These are phyloP conservation scores for Caenorhabditis doughertyi DNA, from an alignment of 2,888 invertebrate genomes.

Conservation along the genomic window DNA sequence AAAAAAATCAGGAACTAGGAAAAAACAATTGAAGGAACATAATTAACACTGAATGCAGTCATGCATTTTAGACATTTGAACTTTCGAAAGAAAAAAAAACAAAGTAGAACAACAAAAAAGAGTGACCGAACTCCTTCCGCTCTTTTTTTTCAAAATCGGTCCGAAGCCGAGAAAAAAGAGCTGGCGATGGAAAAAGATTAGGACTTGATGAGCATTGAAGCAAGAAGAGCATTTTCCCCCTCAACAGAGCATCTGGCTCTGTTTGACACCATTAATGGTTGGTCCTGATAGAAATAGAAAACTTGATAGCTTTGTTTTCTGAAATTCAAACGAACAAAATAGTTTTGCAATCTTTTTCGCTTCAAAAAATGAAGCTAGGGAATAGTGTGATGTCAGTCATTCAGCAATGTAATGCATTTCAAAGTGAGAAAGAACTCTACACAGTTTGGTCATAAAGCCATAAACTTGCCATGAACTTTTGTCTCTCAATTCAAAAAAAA, in stretches of 20 bases:
- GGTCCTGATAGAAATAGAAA: not conserved
- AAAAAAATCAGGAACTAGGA: constrained; percentile 5
- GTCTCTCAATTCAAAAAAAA: constrained; percentile 15
- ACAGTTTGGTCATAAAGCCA: constrained; percentile 29
- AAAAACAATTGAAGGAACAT: not conserved
- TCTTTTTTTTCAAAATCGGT: not conserved
- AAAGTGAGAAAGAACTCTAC: constrained; percentile 29
- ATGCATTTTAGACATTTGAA: constrained; percentile 5
- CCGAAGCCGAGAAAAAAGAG: constrained; percentile 12
- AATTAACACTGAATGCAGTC: not conserved
- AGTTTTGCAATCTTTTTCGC: constrained; percentile 9
- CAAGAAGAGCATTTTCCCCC: constrained; percentile 22
- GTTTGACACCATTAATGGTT: constrained; percentile 52
- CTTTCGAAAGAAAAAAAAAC: not conserved
- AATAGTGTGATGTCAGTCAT: constrained; percentile 25
- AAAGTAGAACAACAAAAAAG: not conserved
- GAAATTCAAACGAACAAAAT: not conserved
- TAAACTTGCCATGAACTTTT: constrained; percentile 46
- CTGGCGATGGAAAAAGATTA: constrained; percentile 36
- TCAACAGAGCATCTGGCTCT: constrained; percentile 18
- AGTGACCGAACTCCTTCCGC: constrained; percentile 28
- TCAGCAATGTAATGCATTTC: constrained; percentile 46
- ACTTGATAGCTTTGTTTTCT: constrained; percentile 38
- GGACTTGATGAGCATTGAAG: constrained; percentile 59
- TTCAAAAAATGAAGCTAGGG: not conserved